A percentile compares a stretch with the other conserved stretches of the same genome.
phyloP scores from a whole-genome alignment of 2,888 invertebrate species.

The Lycia hirtaria region DNA sequence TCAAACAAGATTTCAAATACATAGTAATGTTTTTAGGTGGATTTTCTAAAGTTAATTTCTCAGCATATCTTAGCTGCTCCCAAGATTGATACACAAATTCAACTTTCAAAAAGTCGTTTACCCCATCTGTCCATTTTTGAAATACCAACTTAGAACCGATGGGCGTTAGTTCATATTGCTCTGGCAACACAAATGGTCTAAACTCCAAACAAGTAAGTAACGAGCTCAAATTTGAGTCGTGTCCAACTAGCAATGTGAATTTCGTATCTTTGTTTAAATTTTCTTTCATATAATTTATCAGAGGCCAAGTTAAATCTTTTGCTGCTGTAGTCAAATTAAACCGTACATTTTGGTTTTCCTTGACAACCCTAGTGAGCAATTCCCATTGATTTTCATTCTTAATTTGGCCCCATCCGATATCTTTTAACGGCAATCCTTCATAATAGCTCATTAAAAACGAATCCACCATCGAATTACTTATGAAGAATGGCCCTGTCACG shows the following conservation, averaged over 20 bases:
- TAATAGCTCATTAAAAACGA: constrained; percentile 71
- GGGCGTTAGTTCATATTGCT: constrained; percentile 65
- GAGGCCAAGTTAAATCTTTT: constrained; percentile 55
- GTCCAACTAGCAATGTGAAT: constrained; percentile 63
- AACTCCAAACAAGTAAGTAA: constrained; percentile 58
- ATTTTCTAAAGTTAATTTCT: constrained; percentile 46
- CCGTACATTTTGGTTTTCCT: constrained; percentile 60
- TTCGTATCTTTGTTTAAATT: constrained; percentile 48
- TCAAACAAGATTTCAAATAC: constrained; percentile 53
- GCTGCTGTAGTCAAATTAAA: constrained; percentile 58
- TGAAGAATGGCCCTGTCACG: constrained; percentile 57
- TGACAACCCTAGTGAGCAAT: constrained; percentile 53
- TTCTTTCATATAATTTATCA: constrained; percentile 58
- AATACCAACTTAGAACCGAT: constrained; percentile 73
- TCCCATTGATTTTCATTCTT: constrained; percentile 54
- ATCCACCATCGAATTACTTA: constrained; percentile 61
- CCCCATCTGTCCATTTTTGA: constrained; percentile 64
- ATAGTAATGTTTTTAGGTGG: constrained; percentile 57
- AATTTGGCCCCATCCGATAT: constrained; percentile 71
- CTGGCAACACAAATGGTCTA: constrained; percentile 53
- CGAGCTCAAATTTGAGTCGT: constrained; percentile 68
- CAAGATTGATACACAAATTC: constrained; percentile 64
- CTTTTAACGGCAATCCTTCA: constrained; percentile 57
- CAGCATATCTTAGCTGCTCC: constrained; percentile 57
- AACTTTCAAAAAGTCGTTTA: constrained; percentile 57